Base-by-base conservation (phyloP, 2,888 invertebrate genomes). In the Morpho deidamia region DNA sequence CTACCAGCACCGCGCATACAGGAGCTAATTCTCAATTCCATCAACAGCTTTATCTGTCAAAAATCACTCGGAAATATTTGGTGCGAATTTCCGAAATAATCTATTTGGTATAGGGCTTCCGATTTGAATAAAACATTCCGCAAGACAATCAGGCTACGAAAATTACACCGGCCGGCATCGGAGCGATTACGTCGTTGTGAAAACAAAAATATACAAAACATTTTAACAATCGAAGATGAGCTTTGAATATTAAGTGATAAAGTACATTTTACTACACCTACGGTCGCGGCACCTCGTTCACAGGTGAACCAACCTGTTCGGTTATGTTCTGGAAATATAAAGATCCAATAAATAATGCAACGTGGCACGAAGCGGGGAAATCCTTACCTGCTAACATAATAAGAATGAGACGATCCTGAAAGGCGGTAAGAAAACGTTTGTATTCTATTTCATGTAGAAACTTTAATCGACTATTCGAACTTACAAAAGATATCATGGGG, bases 271-370 rank as follows among this genome's bases (percentile, higher is more conserved):
- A 56, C 51, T 60, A 67, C 64, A 61, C 62, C 55, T 59, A 9
- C 14, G 11, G 34, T 34, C 12, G 23, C 48, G 56, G 78, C 74
- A 71, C 72, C 68, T 64, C 64, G 76, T 76, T 72, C 79, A 74
- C 84, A 83, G 84, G 83, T 83, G 85, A 82, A 70, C 69, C 67
- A 63, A 76, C 79, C 78, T 83, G 84, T 72, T 77, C 68, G 77
- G 40, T 76, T 78, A 79, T 84, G 79, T 82, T 81, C 77, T 74
- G 80, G 77, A 81, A 83, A 83, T 82, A 83, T 78, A 81, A 83
- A 85, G 81, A 51, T 42, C 78, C 82, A 85, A 86, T 86, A 87
- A 86, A 86, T 86, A 87, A 86, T 87, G 84, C 84, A 86, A 76
- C 76, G 64, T 65, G 63, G 63, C 51, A 44, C 51, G 63, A 60